These are phyloP conservation scores for Malurus elegans DNA, from an alignment of 2,113 vertebrate genomes.

Conservation along the genomic window DNA sequence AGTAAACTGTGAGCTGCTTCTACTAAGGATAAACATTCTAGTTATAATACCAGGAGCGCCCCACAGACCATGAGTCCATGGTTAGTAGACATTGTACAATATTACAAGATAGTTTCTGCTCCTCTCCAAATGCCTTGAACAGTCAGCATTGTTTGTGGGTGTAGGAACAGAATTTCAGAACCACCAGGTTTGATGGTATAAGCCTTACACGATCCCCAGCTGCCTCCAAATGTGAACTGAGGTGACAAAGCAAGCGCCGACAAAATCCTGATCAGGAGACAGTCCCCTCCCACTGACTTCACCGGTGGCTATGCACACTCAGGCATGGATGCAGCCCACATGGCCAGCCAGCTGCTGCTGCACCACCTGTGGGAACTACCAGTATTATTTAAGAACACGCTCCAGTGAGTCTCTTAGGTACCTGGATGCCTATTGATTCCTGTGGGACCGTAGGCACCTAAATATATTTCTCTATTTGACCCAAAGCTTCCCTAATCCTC, in stretches of 20 bases:
- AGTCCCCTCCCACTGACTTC: neutral
- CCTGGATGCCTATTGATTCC: neutral
- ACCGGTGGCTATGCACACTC: neutral
- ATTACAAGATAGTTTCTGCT: neutral
- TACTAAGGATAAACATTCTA: neutral
- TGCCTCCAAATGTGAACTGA: neutral
- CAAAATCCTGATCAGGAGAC: neutral
- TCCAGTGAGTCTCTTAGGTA: neutral
- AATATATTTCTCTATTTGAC: neutral
- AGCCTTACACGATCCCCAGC: neutral
- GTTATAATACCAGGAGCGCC: neutral
- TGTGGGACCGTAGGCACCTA: neutral
- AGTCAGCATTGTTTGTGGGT: accelerated
- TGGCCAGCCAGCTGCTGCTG: neutral
- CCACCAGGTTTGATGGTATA: neutral
- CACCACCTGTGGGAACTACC: neutral
- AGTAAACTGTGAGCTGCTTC: neutral
- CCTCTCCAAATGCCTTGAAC: neutral
- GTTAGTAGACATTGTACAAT: too few species aligned
- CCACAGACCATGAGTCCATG: neutral
- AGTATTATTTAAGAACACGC: neutral
- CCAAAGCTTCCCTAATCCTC: neutral
- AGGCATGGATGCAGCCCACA: neutral
- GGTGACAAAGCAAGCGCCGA: neutral
- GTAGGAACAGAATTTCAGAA: neutral